A percentile compares a stretch with the other conserved stretches of the same genome.
Evolutionary conservation across 2,888 invertebrate genomes (phyloP).

Genomic region (Dolichopus griseipennis): DNA sequence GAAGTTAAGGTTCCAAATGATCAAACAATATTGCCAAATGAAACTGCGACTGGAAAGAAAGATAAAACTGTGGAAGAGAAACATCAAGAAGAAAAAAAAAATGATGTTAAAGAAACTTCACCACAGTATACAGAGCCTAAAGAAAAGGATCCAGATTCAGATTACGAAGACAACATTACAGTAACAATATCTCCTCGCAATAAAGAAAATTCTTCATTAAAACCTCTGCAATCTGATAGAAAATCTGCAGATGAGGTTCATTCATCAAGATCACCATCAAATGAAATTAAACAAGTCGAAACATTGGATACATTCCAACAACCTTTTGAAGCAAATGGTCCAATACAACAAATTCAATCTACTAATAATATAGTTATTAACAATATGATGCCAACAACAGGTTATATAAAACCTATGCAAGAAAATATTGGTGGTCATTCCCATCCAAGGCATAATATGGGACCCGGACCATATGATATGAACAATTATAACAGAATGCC

Average conservation of each 20-base stretch:
- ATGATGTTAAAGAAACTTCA: constrained; percentile 20
- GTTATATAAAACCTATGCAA: neutral
- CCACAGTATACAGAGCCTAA: constrained; percentile 12
- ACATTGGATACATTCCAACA: neutral
- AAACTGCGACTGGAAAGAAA: constrained; percentile 11
- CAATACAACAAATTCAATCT: neutral
- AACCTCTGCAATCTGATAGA: neutral
- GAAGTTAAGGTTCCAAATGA: neutral
- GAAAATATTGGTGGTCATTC: neutral
- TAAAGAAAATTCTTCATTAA: neutral
- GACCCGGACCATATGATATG: neutral
- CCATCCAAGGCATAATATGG: neutral
- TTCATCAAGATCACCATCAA: neutral
- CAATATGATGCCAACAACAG: neutral
- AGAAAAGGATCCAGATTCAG: constrained; percentile 43
- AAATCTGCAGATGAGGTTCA: neutral
- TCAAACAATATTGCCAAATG: constrained; percentile 8
- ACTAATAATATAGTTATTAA: neutral
- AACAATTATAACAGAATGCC: neutral
- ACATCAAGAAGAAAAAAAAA: constrained; percentile 16
- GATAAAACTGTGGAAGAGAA: constrained; percentile 15
- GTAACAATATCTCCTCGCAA: constrained; percentile 47
- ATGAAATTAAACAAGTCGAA: neutral
- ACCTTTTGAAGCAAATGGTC: neutral
- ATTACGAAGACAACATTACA: constrained; percentile 53